A percentile compares a stretch with the other conserved stretches of the same genome.
Evolutionary conservation across 1,140 invertebrate species (phyloP).

Genomic region (Orchestia grillus): DNA sequence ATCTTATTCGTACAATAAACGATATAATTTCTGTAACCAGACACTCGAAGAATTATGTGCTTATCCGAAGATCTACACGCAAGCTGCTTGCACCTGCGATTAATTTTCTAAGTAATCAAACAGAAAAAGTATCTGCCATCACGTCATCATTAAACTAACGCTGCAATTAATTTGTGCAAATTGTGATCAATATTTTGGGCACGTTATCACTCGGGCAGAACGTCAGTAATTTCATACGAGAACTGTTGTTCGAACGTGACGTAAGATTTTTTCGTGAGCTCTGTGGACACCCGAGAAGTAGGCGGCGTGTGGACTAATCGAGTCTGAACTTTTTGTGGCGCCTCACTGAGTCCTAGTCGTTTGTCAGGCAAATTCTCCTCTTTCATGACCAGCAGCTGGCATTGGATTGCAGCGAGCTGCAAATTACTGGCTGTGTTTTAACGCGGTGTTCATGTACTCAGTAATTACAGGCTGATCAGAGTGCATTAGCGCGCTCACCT

Average conservation of each 20-base stretch:
- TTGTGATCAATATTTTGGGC: too few species aligned
- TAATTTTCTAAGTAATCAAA: too few species aligned
- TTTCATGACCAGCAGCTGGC: background rate
- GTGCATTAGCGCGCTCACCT: background rate
- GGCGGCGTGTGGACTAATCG: too few species aligned
- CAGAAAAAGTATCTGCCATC: too few species aligned
- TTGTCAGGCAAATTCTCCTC: background rate
- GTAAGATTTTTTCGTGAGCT: background rate
- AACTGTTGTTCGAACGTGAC: background rate
- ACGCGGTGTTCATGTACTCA: background rate
- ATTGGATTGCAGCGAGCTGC: background rate
- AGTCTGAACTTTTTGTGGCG: background rate
- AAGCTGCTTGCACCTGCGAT: too few species aligned
- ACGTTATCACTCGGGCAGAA: too few species aligned
- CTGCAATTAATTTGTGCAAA: too few species aligned
- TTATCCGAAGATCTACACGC: too few species aligned
- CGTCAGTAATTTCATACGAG: too few species aligned
- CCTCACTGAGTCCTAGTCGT: background rate
- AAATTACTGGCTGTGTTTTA: background rate
- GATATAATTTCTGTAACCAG: background rate
- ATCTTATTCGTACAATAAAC: background rate
- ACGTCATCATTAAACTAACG: too few species aligned
- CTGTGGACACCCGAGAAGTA: background rate
- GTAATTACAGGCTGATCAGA: background rate
- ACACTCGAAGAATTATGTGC: background rate